phyloP scores from a whole-genome alignment of 2,113 vertebrate species.

The Neolamprologus brichardi region DNA sequence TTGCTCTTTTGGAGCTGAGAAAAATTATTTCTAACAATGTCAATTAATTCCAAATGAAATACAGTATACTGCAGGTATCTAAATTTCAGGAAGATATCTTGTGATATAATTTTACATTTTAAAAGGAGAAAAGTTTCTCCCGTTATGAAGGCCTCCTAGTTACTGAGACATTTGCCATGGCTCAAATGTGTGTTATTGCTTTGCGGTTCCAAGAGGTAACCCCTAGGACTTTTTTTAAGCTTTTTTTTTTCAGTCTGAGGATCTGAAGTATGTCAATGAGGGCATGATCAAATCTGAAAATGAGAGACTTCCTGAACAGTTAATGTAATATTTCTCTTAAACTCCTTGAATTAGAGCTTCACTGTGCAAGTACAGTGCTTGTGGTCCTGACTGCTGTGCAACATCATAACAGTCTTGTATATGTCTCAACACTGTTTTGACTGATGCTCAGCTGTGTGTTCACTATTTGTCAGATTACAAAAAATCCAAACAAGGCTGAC shows the following conservation, averaged over 20 bases:
- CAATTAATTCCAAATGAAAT: background rate
- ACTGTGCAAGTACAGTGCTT: background rate
- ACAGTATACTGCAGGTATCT: background rate
- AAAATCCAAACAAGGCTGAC: background rate
- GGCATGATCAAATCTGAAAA: background rate
- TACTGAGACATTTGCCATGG: background rate
- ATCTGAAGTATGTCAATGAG: background rate
- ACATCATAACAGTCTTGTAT: background rate
- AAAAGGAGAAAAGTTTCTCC: background rate
- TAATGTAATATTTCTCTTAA: background rate
- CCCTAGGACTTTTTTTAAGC: background rate
- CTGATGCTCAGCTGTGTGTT: background rate
- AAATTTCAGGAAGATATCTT: background rate
- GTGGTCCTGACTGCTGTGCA: background rate
- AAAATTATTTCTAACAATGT: background rate
- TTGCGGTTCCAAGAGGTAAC: background rate
- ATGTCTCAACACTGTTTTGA: background rate
- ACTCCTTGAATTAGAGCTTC: background rate
- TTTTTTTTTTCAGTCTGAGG: background rate
- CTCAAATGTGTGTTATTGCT: background rate
- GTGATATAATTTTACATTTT: background rate
- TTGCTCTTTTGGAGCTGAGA: slow-evolving; percentile 83
- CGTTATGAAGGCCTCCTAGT: background rate
- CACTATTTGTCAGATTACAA: background rate
- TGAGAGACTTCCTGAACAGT: background rate